Percentiles rank a stretch among this genome's conserved stretches.
These are phyloP conservation scores for Drosophila buzzatii DNA, from an alignment of 2,888 invertebrate species.

Conservation along the genomic window DNA sequence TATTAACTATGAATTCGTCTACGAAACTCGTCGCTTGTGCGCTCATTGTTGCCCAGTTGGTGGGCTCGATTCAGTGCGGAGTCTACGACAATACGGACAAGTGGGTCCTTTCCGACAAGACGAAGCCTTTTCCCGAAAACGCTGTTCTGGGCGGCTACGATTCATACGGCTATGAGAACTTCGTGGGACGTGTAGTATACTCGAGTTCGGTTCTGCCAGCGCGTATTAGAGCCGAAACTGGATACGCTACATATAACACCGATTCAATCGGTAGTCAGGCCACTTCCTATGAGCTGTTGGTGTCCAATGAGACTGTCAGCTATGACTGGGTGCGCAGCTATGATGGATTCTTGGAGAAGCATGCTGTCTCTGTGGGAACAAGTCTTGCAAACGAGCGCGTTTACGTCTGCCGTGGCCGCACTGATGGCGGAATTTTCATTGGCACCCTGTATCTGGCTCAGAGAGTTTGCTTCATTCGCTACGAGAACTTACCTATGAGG, in stretches of 20 bases:
- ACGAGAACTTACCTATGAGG: conserved; percentile 37
- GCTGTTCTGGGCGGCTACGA: conserved; percentile 54
- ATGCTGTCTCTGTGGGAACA: conserved; percentile 51
- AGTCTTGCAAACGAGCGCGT: conserved; percentile 40
- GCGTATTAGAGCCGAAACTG: conserved; percentile 51
- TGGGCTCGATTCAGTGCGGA: conserved; percentile 42
- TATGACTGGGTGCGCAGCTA: conserved; percentile 55
- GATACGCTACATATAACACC: conserved; percentile 37
- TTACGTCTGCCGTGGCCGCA: conserved; percentile 44
- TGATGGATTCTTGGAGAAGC: conserved; percentile 48
- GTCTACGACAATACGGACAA: conserved; percentile 41
- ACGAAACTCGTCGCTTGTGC: conserved; percentile 26
- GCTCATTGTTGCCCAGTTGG: conserved; percentile 40
- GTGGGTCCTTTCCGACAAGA: conserved; percentile 32
- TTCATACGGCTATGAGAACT: conserved; percentile 52
- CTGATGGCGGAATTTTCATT: conserved; percentile 37
- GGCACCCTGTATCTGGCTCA: conserved; percentile 39
- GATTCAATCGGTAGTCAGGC: not conserved
- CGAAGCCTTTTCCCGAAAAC: conserved; percentile 34
- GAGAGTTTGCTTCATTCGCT: conserved; percentile 38
- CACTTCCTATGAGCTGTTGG: conserved; percentile 30
- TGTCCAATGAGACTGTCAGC: conserved; percentile 28
- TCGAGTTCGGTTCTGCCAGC: conserved; percentile 24
- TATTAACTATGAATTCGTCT: conserved; percentile 36
- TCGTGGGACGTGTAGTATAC: conserved; percentile 47